Percentiles rank a stretch among this genome's conserved stretches.
phyloP scores from a whole-genome alignment of 2,797 vertebrate species.

The Microctenopoma stevenorrisi region DNA sequence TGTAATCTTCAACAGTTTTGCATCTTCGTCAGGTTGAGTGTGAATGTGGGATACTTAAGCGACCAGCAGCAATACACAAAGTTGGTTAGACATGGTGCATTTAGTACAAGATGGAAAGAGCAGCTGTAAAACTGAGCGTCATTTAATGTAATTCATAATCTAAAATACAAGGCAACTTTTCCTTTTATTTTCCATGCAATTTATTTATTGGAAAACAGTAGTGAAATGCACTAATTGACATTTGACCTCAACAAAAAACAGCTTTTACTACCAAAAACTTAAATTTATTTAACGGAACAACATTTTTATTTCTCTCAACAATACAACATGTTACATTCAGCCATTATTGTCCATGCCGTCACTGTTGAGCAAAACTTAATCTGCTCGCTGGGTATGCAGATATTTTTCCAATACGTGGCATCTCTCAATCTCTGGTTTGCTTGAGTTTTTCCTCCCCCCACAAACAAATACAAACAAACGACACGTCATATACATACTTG shows the following conservation, averaged over 20 bases:
- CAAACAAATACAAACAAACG: slow-evolving; percentile 16
- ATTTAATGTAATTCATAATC: background rate
- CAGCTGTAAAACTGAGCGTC: slow-evolving; percentile 8
- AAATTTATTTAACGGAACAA: background rate
- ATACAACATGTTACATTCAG: background rate
- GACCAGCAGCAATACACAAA: background rate
- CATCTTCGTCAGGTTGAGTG: background rate
- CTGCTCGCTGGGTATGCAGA: slow-evolving; percentile 21
- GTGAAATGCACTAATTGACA: background rate
- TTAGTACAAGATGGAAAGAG: background rate
- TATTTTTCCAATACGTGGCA: slow-evolving; percentile 5
- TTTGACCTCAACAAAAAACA: slow-evolving; percentile 3
- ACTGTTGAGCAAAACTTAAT: background rate
- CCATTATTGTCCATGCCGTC: background rate
- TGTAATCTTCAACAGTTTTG: background rate
- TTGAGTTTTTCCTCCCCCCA: background rate
- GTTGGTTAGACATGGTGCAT: slow-evolving; percentile 9
- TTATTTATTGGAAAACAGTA: background rate
- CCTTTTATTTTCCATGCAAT: background rate
- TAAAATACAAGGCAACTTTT: background rate
- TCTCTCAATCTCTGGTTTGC: slow-evolving; percentile 21
- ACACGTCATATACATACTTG: slow-evolving; percentile 40
- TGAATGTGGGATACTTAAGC: slow-evolving; percentile 4
- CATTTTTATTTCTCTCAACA: background rate
- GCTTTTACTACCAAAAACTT: background rate